Base-by-base conservation (phyloP, 2,797 vertebrate species). In the Chanos chanos region DNA sequence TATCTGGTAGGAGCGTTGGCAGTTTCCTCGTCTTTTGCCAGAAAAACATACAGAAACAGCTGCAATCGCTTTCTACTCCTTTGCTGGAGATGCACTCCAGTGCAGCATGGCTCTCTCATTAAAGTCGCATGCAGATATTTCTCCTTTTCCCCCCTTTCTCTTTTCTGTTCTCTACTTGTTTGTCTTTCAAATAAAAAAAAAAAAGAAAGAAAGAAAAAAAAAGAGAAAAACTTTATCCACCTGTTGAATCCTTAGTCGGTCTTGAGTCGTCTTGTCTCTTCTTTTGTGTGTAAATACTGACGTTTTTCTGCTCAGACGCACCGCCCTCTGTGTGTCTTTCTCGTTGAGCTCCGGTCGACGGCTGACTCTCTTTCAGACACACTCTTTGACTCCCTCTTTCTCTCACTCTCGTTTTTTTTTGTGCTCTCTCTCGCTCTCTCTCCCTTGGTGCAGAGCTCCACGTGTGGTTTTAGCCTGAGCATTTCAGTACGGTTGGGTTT, bases 401-500 rank as follows among this genome's bases (percentile, higher is more conserved):
- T 12, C 30, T 72, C 31, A 19, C 53, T 72, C 36, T 44, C 40
- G 22, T 39, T 44, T 18, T 24, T 5, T 13, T n/a, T 28, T 24
- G 13, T 18, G 47, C 41, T 34, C 27, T 28, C 57, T 63, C 25
- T 40, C 18, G 25, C 57, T 34, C n/a, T 31, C 64, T 62, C 45
- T 68, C 58, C 71, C 45, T 66, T 61, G 33, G 33, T 51, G 39
- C 48, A 12, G 47, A 68, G 68, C 70, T 68, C 65, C 77, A 81
- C 72, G 75, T 81, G 79, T 78, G 80, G 64, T 77, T 76, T 76
- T 65, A 56, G 68, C 75, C 61, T 64, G 64, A 74, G 71, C 59
- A 60, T 67, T 69, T 70, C 68, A 39, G 68, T 66, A 68, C 75
- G 77, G 67, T 65, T 69, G 34, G 61, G 57, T 62, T 82, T 82